phyloP scores from a whole-genome alignment of 2,113 vertebrate genomes.

The Cyprinus carpio region DNA sequence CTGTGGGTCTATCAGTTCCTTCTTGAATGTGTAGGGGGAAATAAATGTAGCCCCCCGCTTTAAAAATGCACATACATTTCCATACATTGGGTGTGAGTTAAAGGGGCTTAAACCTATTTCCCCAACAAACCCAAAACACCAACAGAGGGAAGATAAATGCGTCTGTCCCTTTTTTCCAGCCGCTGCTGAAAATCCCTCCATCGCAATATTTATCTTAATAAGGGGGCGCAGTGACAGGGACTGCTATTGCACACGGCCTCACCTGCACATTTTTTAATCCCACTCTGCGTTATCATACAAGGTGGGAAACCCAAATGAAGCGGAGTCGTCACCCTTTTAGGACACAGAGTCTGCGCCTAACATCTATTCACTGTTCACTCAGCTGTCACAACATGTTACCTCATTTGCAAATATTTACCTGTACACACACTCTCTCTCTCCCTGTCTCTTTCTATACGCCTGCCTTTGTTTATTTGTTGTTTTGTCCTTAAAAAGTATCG shows the following conservation, averaged over 20 bases:
- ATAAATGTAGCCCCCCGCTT: constrained; percentile 93
- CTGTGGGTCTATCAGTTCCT: constrained; percentile 80
- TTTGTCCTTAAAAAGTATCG: background rate
- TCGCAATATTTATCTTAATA: constrained; percentile 85
- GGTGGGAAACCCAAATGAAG: constrained; percentile 44
- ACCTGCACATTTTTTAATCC: constrained; percentile 63
- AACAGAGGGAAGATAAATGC: constrained; percentile 79
- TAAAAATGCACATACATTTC: constrained; percentile 99
- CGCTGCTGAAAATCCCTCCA: constrained; percentile 77
- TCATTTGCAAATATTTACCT: constrained; percentile 42
- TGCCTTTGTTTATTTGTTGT: constrained; percentile 8
- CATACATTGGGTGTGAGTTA: constrained; percentile 94
- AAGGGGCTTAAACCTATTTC: constrained; percentile 81
- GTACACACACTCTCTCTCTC: background rate
- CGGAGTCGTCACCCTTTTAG: constrained; percentile 33
- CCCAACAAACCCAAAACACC: constrained; percentile 67
- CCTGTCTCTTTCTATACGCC: background rate
- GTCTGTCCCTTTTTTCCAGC: constrained; percentile 75
- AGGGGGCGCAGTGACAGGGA: constrained; percentile 71
- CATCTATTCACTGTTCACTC: constrained; percentile 21
- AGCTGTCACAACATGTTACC: constrained; percentile 44
- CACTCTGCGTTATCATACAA: constrained; percentile 56
- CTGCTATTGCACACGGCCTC: constrained; percentile 58
- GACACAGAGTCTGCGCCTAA: background rate
- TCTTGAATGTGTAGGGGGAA: constrained; percentile 71